Base-by-base conservation (phyloP, 2,888 invertebrate species). In the Synergus itoensis region DNA sequence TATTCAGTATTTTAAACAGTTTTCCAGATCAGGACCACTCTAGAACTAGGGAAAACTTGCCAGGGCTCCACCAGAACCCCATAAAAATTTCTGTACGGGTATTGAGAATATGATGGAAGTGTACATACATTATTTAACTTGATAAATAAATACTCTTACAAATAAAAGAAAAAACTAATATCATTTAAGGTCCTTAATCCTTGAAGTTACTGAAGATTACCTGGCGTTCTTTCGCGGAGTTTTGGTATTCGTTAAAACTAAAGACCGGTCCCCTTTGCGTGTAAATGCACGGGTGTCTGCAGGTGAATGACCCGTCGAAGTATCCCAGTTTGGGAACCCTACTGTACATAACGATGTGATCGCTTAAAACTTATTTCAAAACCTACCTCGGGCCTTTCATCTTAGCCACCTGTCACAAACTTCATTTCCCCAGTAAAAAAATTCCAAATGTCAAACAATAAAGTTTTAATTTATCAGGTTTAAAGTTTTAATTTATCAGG, bases 291-390 rank as follows among this genome's bases (percentile, higher is more conserved):
- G 77, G 79, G 76, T 79, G 77, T 83, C 80, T 81, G 77, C 79
- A 80, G 83, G 83, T 83, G 80, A 83, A 83, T 64, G 83, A 79
- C 81, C 83, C 78, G 57, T 75, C 78, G 79, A 77, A 79, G 75
- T 75, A 69, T 69, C 48, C 69, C 45, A 48, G 48, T 69, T 69
- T 69, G 69, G 69, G 69, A 69, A 69, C 69, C 36, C 48, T 69
- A 48, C 69, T 48, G 69, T 48, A 69, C 48, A 45, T 69, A 69
- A 78, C 77, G 78, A 76, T 75, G 57, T 43, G 78, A 60, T 57
- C 36, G 16, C 28, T 77, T 60, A 67, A 64, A 77, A 48, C 45
- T 77, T 63, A 65, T 63, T 75, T 57, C 65, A 40, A 80, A 78
- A 82, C 73, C 65, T 80, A 76, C 80, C 76, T 76, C 77, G 60